Evolutionary conservation across 2,888 invertebrate species (phyloP).

Genomic region (Chirona hameri): DNA sequence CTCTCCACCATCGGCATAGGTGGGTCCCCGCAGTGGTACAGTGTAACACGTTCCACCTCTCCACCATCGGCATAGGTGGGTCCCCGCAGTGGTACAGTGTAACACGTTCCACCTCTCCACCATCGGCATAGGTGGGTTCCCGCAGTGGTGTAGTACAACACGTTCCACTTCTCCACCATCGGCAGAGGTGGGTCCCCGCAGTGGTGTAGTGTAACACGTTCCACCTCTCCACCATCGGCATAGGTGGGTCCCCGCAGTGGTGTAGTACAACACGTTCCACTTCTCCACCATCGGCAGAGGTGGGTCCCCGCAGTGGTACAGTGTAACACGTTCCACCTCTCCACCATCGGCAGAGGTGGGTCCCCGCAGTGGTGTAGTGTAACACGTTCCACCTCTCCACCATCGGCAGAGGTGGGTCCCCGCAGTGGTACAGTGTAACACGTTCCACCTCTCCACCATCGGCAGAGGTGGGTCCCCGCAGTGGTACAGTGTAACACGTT

Average conservation of each 20-base stretch:
- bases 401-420: background rate
- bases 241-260: background rate
- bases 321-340: background rate
- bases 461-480: background rate
- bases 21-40: background rate
- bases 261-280: background rate
- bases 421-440: background rate
- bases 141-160: background rate
- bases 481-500: background rate
- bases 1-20: background rate
- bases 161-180: constrained; percentile 2
- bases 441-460: background rate
- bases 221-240: background rate
- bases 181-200: background rate
- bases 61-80: background rate
- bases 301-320: background rate
- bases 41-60: background rate
- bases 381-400: constrained; percentile 3
- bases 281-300: constrained; percentile 3
- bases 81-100: background rate
- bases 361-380: background rate
- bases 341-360: background rate
- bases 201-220: background rate
- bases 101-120: constrained; percentile 3
- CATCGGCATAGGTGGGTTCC: background rate